Percentiles rank a stretch among this genome's conserved stretches.
These are phyloP conservation scores for Chrysopilus asiliformis DNA, from an alignment of 2,888 invertebrate genomes.

Conservation along the genomic window DNA sequence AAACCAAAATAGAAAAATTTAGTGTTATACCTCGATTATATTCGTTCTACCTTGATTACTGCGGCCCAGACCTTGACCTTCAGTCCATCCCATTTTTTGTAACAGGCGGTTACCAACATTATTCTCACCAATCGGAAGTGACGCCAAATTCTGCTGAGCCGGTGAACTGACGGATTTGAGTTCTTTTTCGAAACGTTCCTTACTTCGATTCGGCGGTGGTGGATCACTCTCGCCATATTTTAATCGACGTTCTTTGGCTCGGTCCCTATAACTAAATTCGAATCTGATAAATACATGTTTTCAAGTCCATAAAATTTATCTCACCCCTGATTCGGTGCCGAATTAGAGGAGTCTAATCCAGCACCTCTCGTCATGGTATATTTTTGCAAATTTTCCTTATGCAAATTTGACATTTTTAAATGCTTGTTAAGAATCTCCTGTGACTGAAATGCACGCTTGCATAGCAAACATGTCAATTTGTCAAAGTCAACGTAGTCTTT, in stretches of 20 bases:
- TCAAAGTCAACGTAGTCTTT: slow-evolving; percentile 74
- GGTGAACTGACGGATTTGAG: slow-evolving; percentile 31
- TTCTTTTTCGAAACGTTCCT: slow-evolving; percentile 56
- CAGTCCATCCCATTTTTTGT: slow-evolving; percentile 99
- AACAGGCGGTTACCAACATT: slow-evolving; percentile 90
- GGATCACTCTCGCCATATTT: slow-evolving; percentile 86
- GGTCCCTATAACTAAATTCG: slow-evolving; percentile 59
- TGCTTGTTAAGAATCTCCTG: slow-evolving; percentile 82
- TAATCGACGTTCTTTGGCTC: slow-evolving; percentile 88
- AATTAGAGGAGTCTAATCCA: too few species aligned
- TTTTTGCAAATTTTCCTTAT: slow-evolving; percentile 68
- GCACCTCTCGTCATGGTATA: slow-evolving; percentile 32
- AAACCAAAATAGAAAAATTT: not conserved
- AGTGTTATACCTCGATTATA: slow-evolving; percentile 64
- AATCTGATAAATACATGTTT: not conserved
- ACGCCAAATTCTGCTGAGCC: slow-evolving; percentile 30
- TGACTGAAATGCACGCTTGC: slow-evolving; percentile 88
- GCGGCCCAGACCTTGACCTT: slow-evolving; percentile 90
- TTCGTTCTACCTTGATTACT: slow-evolving; percentile 84
- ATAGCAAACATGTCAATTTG: slow-evolving; percentile 84
- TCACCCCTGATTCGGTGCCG: too few species aligned
- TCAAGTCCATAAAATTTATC: not conserved
- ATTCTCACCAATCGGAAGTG: slow-evolving; percentile 54
- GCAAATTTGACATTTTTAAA: slow-evolving; percentile 83
- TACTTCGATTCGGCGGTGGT: slow-evolving; percentile 56